A percentile compares a stretch with the other conserved stretches of the same genome.
Conservation (phyloP, 2,888 invertebrate species). For the Pheosia gnoma region DNA sequence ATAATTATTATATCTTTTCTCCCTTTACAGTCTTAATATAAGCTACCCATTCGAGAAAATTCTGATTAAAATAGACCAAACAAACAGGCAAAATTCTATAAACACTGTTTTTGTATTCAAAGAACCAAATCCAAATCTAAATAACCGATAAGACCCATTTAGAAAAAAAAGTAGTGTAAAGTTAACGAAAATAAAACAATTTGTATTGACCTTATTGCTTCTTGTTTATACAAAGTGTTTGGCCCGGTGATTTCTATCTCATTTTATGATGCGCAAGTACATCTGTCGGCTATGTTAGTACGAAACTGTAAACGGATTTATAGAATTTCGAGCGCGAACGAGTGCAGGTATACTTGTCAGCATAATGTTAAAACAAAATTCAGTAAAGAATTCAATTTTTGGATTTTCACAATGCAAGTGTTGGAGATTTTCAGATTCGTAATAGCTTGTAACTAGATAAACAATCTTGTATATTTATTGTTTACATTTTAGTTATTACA, state of each 20-base stretch:
- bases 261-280: background rate
- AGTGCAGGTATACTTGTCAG: background rate
- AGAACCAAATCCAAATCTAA: no score
- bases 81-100: no score
- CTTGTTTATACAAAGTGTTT: slow-evolving; percentile 1
- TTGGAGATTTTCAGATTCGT: background rate
- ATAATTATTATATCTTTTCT: background rate
- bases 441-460: background rate
- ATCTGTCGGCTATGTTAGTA: background rate
- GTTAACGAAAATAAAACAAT: background rate
- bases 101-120: no score
- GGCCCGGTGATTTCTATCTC: background rate
- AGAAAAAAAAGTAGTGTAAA: background rate
- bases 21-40: no score
- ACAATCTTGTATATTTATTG: no score
- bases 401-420: background rate
- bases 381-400: background rate
- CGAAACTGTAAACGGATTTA: background rate
- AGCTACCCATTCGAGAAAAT: no score
- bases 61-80: no score
- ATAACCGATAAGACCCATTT: no score
- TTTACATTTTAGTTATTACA: no score
- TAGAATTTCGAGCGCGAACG: background rate
- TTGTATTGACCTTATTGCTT: background rate
- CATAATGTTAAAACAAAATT: background rate